Conservation (phyloP, 2,888 invertebrate genomes). For the Cryptosula pallasiana region DNA sequence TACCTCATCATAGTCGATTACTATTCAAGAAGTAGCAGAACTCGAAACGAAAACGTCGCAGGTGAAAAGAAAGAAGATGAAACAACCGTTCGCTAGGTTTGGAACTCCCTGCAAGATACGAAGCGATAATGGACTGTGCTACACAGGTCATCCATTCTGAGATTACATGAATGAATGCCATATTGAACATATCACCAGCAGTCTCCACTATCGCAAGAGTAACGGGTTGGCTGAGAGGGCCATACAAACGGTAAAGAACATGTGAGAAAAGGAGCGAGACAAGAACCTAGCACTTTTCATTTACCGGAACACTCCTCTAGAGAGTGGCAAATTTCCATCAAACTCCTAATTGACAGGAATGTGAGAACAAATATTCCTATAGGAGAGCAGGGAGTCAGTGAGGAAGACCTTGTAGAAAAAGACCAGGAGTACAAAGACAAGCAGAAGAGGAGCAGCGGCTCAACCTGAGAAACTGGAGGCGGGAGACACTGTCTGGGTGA, state of each 20-base stretch:
- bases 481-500: too few species aligned
- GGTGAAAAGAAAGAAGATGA: too few species aligned
- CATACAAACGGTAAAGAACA: constrained; percentile 30
- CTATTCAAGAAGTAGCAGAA: not conserved
- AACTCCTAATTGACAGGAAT: constrained; percentile 28
- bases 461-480: not conserved
- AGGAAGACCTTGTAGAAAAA: too few species aligned
- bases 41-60: not conserved
- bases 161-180: constrained; percentile 29
- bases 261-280: constrained; percentile 26
- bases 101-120: constrained; percentile 28
- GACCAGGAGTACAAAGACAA: too few species aligned
- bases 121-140: constrained; percentile 31
- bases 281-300: too few species aligned
- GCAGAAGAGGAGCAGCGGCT: not conserved
- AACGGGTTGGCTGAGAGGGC: constrained; percentile 29
- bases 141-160: constrained; percentile 26
- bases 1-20: too few species aligned
- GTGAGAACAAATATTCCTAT: too few species aligned
- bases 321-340: constrained; percentile 27
- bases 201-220: too few species aligned
- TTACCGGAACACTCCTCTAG: constrained; percentile 29
- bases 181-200: constrained; percentile 30
- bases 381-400: too few species aligned
- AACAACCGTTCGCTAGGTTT: constrained; percentile 26